phyloP scores from a whole-genome alignment of 2,888 invertebrate genomes.

The Epistrophella euchroma region DNA sequence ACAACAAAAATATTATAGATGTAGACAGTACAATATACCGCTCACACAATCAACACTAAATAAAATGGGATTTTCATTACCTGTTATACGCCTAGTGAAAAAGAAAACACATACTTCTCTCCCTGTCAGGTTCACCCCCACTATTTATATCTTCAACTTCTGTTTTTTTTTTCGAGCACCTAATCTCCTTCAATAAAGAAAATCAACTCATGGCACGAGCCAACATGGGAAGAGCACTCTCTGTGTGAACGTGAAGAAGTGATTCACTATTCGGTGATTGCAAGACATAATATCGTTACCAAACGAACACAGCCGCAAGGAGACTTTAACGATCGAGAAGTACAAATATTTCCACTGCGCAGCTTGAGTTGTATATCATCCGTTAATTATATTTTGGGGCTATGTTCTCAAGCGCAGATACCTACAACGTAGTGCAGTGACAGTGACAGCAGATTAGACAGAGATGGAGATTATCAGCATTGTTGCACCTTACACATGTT shows the following conservation, averaged over 20 bases:
- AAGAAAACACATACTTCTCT: conserved; percentile 42
- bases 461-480: conserved; percentile 49
- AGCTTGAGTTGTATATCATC: conserved; percentile 67
- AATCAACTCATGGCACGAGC: conserved; percentile 44
- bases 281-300: conserved; percentile 23
- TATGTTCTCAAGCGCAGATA: conserved; percentile 23
- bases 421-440: background rate
- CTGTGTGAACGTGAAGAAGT: conserved; percentile 30
- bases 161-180: conserved; percentile 1
- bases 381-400: conserved; percentile 72
- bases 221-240: conserved; percentile 32
- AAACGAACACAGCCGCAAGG: conserved; percentile 63
- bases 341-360: conserved; percentile 67
- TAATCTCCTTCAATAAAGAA: conserved; percentile 34
- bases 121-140: conserved; percentile 44
- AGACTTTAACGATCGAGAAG: conserved; percentile 63
- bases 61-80: conserved; percentile 71
- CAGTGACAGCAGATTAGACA: conserved; percentile 26
- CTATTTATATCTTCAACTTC: conserved; percentile 15
- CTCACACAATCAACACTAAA: conserved; percentile 70
- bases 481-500: conserved; percentile 48
- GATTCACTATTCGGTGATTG: conserved; percentile 51
- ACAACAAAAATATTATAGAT: conserved; percentile 18
- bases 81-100: conserved; percentile 55
- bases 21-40: conserved; percentile 48